Evolutionary conservation across 2,797 vertebrate genomes (phyloP), one percentile per base, ranked within the genome.

Genomic region (Cossypha polioptera): DNA sequence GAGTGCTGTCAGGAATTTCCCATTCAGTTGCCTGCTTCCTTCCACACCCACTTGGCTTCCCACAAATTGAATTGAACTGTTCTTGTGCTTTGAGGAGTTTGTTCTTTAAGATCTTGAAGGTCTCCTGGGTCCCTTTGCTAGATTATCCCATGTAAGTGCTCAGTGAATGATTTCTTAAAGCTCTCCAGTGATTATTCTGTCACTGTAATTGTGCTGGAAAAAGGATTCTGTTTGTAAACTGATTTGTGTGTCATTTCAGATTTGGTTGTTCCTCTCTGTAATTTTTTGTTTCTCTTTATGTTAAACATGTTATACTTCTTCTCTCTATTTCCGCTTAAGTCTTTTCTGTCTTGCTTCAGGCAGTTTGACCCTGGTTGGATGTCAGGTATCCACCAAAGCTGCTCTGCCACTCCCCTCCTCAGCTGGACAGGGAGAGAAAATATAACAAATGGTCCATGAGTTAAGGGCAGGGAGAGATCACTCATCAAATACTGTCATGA

Each of bases 161-260:
- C 72, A 96, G 85, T 50, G 87, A 90, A 81, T 86, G 75, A 78
- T 92, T 96, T 95, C 82, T 88, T 95, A 97, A 77, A 93, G 91
- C 87, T 94, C 94, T 93, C 85, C 76, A 84, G 87, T 95, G 91
- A 90, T 96, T 94, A 82, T 95, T 92, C 76, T 86, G 65, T 96
- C 82, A 89, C 72, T 18, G 16, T 93, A 96, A 86, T 87, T 86
- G 68, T 89, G 43, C 82, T 92, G 79, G 68, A 84, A 86, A 88
- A 92, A 94, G 50, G 68, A 42, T 91, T 92, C 81, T 93, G 55
- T 95, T 95, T 94, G 86, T 96, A 94, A 94, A 84, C 82, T 91
- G 87, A 90, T 93, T 94, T 45, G n/a, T 86, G 10, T 94, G 77
- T 84, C 13, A 81, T 95, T 94, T 90, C 63, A 92, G 59, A 93